Percentiles rank a stretch among this genome's conserved stretches.
Evolutionary conservation across 2,797 vertebrate genomes (phyloP).

Genomic region (Lycodopsis pacificus): DNA sequence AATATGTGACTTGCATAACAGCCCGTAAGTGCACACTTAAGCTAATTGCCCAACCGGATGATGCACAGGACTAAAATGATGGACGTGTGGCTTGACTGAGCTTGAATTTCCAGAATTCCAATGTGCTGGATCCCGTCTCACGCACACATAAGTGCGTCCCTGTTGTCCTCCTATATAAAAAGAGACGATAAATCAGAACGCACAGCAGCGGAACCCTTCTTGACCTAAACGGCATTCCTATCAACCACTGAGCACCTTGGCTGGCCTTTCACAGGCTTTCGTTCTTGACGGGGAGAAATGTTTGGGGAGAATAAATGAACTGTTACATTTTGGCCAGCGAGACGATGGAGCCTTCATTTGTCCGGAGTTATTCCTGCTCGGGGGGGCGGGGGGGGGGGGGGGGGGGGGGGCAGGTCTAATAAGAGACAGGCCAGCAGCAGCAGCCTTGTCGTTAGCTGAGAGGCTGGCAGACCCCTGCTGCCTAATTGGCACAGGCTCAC

Average conservation of each 20-base stretch:
- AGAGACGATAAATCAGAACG: constrained; percentile 75
- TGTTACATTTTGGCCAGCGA: constrained; percentile 78
- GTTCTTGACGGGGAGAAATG: constrained; percentile 71
- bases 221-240: constrained; percentile 79
- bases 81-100: constrained; percentile 60
- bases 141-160: constrained; percentile 55
- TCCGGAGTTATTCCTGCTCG: constrained; percentile 73
- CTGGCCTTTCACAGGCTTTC: constrained; percentile 73
- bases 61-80: background rate
- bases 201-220: constrained; percentile 66
- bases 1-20: constrained; percentile 49
- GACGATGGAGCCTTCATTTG: constrained; percentile 73
- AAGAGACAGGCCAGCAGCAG: constrained; percentile 76
- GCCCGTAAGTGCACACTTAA: constrained; percentile 68
- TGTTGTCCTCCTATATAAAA: constrained; percentile 65
- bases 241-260: constrained; percentile 76
- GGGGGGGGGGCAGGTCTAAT: constrained; percentile 72
- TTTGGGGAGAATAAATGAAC: constrained; percentile 82
- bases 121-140: constrained; percentile 69
- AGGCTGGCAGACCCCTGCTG: constrained; percentile 79
- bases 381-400: constrained; percentile 37
- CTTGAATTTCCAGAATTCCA: constrained; percentile 69
- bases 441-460: constrained; percentile 79
- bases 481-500: constrained; percentile 81
- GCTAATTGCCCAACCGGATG: constrained; percentile 63